Base-by-base conservation (phyloP, 2,113 vertebrate genomes). In the Malurus melanocephalus region DNA sequence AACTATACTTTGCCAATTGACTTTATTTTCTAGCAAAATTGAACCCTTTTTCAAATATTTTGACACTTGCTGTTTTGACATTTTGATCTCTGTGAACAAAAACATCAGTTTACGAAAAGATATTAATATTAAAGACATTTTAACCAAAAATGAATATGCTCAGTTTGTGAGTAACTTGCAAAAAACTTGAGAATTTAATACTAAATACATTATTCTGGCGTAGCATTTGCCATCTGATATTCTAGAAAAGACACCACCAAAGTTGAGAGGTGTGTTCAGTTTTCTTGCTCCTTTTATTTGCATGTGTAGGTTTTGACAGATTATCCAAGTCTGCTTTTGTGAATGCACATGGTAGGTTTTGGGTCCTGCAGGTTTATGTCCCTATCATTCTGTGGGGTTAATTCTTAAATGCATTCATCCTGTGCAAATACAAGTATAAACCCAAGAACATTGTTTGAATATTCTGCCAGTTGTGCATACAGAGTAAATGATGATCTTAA, bases 11-110 rank as follows among this genome's bases (percentile, higher is more conserved):
- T 90, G 83, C 46, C 73, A 88, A 15, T n/a, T 87, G 51, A 85
- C 35, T 85, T 78, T 27, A 23, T 92, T 95, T 94, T 81, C 56
- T 92, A 85, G 78, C 16, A 78, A 88, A 86, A 88, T 20, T 11
- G 64, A 91, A 85, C 56, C 46, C 45, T 53, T 93, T 94, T 96
- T 84, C 84, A 94, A 83, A 80, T 88, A 94, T 64, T 95, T 95
- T 94, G 81, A 74, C 85, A 74, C 77, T 93, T 94, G 59, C 83
- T 90, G 33, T 93, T 93, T 80, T 87, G 88, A 86, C 74, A 23
- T 79, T 94, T 92, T 5, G 3, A 55, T 78, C 73, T 93, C 10
- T 83, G 59, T 93, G 88, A 91, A 84, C 51, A 81, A 72, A 90
- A 90, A 1, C 42, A 61, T 24, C 65, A 90, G 83, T 90, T 95